Conservation (phyloP, 2,797 vertebrate species). For the Anniella stebbinsi region DNA sequence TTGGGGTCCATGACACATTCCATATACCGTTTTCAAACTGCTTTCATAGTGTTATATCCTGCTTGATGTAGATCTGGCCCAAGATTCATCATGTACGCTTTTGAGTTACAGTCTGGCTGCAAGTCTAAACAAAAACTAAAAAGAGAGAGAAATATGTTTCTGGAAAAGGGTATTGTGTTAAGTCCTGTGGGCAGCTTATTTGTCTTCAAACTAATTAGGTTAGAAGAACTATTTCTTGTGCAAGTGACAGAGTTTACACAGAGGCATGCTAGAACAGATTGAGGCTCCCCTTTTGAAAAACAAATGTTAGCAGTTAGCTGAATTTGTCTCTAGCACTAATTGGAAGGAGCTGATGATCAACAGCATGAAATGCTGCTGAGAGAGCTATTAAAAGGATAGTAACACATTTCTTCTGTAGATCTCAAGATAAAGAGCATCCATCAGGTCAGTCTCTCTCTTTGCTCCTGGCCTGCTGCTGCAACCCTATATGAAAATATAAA, state of each 20-base stretch:
- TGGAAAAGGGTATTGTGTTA: background rate
- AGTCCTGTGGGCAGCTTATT: background rate
- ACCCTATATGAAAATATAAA: background rate
- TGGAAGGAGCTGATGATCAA: background rate
- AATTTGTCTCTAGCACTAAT: background rate
- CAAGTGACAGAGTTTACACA: background rate
- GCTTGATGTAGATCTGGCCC: too few species aligned
- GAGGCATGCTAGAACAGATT: background rate
- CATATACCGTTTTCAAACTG: too few species aligned
- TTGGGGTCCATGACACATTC: too few species aligned
- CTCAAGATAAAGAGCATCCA: background rate
- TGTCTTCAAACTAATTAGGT: background rate
- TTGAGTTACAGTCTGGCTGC: background rate
- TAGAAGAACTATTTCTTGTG: background rate
- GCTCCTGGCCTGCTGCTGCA: background rate
- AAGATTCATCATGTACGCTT: background rate
- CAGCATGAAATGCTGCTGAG: background rate
- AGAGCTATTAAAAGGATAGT: background rate
- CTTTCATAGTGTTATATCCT: too few species aligned
- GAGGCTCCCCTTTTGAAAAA: background rate
- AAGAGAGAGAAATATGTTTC: background rate
- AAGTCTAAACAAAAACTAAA: background rate
- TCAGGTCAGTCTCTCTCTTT: background rate
- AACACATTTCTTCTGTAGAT: background rate
- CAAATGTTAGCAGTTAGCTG: background rate